phyloP scores from a whole-genome alignment of 2,888 invertebrate species.

The Alsophila aescularia region DNA sequence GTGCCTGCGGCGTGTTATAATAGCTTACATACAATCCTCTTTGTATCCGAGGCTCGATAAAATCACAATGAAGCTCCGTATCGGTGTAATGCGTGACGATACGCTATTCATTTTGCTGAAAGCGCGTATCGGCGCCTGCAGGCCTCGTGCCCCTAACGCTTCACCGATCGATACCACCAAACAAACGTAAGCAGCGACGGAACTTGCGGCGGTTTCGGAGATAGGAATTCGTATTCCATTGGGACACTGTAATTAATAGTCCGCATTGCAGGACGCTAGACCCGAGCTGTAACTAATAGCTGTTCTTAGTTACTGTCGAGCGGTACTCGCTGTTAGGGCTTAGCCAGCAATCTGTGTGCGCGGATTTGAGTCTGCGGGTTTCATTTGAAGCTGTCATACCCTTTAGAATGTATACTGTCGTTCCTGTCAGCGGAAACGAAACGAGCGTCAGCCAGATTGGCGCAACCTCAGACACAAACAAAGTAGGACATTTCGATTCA shows the following conservation, averaged over 20 bases:
- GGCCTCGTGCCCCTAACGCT: constrained; percentile 26
- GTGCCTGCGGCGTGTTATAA: constrained; percentile 22
- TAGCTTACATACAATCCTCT: too few relatives aligned
- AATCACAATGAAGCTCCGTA: constrained; percentile 24
- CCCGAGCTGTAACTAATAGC: not conserved
- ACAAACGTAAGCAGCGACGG: not conserved
- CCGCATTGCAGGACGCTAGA: constrained; percentile 12
- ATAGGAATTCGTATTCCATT: not conserved
- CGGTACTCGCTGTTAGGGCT: not conserved
- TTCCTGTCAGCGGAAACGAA: constrained; percentile 15
- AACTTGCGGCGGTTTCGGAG: constrained; percentile 2
- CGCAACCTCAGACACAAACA: constrained; percentile 22
- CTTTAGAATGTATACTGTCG: not conserved
- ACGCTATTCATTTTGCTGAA: constrained; percentile 32
- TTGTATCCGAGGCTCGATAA: constrained; percentile 24
- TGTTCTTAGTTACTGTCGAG: constrained; percentile 8
- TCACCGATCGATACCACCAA: constrained; percentile 30
- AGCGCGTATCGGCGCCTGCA: constrained; percentile 32
- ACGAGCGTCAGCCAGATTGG: constrained; percentile 6
- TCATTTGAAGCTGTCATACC: constrained; percentile 4
- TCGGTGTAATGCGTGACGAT: constrained; percentile 37
- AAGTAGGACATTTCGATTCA: constrained; percentile 19
- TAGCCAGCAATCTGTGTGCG: not conserved
- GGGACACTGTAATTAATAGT: constrained; percentile 1
- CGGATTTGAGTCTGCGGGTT: not conserved